phyloP scores from a whole-genome alignment of 2,797 vertebrate species.

The Gadopsis bispinosus region DNA sequence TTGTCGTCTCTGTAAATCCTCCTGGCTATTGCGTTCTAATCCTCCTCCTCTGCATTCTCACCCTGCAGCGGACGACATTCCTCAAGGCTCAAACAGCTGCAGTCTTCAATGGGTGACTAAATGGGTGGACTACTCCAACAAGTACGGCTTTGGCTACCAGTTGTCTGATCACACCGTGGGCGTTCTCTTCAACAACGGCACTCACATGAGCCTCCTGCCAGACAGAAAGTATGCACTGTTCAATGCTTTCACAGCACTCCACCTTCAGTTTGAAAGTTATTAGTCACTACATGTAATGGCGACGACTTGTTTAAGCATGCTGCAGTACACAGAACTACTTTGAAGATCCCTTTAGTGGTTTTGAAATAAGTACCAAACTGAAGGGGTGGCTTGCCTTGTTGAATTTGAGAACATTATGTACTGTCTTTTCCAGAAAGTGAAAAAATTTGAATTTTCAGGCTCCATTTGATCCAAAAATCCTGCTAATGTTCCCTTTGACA shows the following conservation, averaged over 20 bases:
- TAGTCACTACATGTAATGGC: slow-evolving; percentile 34
- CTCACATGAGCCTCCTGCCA: slow-evolving; percentile 96
- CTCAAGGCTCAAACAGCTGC: slow-evolving; percentile 87
- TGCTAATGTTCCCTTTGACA: not conserved
- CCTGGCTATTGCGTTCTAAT: slow-evolving; percentile 36
- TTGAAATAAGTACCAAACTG: not conserved
- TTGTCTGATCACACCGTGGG: slow-evolving; percentile 97
- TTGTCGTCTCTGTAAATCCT: slow-evolving; percentile 10
- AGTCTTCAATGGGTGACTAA: slow-evolving; percentile 98
- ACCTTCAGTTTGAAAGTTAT: slow-evolving; percentile 33
- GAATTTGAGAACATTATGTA: not conserved
- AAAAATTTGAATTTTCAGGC: not conserved
- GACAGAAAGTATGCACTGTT: slow-evolving; percentile 92
- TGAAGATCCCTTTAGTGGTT: slow-evolving; percentile 1
- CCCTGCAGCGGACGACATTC: slow-evolving; percentile 87
- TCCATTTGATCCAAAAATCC: not conserved
- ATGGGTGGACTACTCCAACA: slow-evolving; percentile 99
- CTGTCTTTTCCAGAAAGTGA: not conserved
- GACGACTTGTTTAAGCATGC: slow-evolving; percentile 46
- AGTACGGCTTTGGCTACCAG: slow-evolving; percentile 99
- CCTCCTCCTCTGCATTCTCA: slow-evolving; percentile 35
- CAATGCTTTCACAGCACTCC: slow-evolving; percentile 41
- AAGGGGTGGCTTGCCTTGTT: not conserved
- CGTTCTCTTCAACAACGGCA: slow-evolving; percentile 98
- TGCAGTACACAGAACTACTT: not conserved